Evolutionary conservation across 2,888 invertebrate species (phyloP), one percentile per base, ranked within the genome.

Genomic region (Sclerodermus sp.): DNA sequence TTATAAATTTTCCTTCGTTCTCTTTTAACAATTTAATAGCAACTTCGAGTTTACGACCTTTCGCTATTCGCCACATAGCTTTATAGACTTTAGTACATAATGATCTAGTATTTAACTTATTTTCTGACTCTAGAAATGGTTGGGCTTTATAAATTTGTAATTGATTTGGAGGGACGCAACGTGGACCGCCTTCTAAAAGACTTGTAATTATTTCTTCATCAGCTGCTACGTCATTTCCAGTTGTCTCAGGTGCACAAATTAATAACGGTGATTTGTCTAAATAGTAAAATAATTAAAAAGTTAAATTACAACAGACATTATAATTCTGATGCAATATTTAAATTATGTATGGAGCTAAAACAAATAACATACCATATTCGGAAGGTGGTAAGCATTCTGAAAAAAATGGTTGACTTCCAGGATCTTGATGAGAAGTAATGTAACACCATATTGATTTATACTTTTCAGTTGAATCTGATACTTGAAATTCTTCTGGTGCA

Each of bases 371-470:
- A 91, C 91, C 93, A 80, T 91, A 91, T 82, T 92, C 92, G 0
- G 93, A 91, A 9, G 93, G 90, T 16, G 91, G 92, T 73, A 94
- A 82, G 66, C 92, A 90, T 71, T 90, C 89, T 42, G 84, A 82
- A 8, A 90, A 78, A 68, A 81, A 86, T 68, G 89, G 82, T 42
- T 81, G 73, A 41, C 82, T 83, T 42, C 84, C 83, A 0, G 84
- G 80, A 64, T 85, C 82, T 66, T 83, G 85, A 67, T 88, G 86
- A 41, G 83, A 82, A 12, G 80, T 76, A 56, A 89, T 81, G 43
- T 90, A 80, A 59, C 86, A 83, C 47, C 82, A 81, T 32, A 90
- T 81, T 44, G 84, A 85, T 58, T 80, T 82, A 67, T 86, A 88
- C 44, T 70, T 71, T 38, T 78, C 77, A 42, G 78, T 67, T 58